Percentiles rank a stretch among this genome's conserved stretches.
Conservation (phyloP, 2,113 vertebrate species). For the Hyperoodon ampullatus region DNA sequence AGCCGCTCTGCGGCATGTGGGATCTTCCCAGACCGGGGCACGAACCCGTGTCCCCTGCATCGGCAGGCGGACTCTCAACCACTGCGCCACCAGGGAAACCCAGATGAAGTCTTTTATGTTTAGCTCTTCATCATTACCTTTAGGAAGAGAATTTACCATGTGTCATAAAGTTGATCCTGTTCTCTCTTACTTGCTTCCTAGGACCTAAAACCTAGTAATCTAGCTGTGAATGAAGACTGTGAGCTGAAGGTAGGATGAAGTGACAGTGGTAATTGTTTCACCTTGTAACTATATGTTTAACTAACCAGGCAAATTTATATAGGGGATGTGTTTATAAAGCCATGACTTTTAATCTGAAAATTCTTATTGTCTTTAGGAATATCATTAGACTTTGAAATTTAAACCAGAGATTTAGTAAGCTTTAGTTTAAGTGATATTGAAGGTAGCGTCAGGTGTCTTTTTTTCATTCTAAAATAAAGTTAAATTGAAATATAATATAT, state of each 20-base stretch:
- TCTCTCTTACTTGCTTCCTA: constrained; percentile 77
- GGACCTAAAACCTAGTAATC: constrained; percentile 98
- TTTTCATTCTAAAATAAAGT: constrained; percentile 44
- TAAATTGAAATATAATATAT: constrained; percentile 33
- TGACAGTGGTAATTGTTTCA: neutral
- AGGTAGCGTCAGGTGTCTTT: neutral
- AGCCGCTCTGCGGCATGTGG: too few species aligned
- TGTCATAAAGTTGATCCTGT: neutral
- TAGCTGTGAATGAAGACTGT: constrained; percentile 99
- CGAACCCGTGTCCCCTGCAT: too few species aligned
- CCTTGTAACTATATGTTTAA: neutral
- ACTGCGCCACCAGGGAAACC: too few species aligned
- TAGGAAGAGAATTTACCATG: neutral
- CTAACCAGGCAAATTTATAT: neutral
- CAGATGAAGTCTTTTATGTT: neutral
- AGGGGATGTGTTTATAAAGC: neutral
- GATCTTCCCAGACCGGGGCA: too few species aligned
- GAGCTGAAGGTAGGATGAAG: constrained; percentile 93
- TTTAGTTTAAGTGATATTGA: neutral
- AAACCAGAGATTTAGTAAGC: neutral
- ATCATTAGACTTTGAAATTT: constrained; percentile 35
- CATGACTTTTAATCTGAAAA: neutral
- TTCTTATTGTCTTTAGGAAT: neutral
- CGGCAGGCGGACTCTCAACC: too few species aligned
- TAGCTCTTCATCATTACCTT: neutral